A percentile compares a stretch with the other conserved stretches of the same genome.
phyloP scores from a whole-genome alignment of 1,140 invertebrate genomes.

The Cotesia vestalis region DNA sequence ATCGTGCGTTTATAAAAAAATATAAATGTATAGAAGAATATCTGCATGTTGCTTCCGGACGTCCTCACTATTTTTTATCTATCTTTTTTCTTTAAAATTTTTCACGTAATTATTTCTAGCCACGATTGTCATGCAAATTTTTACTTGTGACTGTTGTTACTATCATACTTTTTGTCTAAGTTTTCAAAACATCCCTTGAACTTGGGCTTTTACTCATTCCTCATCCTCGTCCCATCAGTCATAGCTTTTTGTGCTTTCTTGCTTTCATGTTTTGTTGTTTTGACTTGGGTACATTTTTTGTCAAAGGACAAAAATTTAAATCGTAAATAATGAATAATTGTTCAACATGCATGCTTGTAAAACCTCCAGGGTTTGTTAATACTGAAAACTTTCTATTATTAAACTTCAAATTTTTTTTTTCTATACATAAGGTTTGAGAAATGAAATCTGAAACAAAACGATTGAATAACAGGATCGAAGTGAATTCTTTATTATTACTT shows the following conservation, averaged over 20 bases:
- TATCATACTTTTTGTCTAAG: conserved; percentile 23
- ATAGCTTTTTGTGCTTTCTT: background rate
- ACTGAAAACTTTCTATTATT: too few relatives aligned
- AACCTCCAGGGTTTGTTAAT: too few relatives aligned
- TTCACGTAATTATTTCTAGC: conserved; percentile 63
- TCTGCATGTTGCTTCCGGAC: conserved; percentile 34
- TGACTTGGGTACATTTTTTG: background rate
- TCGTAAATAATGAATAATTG: too few relatives aligned
- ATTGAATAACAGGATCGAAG: too few relatives aligned
- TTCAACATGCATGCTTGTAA: too few relatives aligned
- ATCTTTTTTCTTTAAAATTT: conserved; percentile 46
- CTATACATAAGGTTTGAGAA: too few relatives aligned
- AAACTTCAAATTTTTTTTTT: too few relatives aligned
- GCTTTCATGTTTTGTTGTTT: background rate
- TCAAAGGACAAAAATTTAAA: too few relatives aligned
- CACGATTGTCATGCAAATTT: conserved; percentile 65
- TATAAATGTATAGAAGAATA: background rate
- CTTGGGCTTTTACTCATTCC: background rate
- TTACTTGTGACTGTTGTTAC: conserved; percentile 48
- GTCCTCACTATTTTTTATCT: conserved; percentile 26
- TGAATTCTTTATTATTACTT: too few relatives aligned
- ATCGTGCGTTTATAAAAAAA: too few relatives aligned
- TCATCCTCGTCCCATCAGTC: background rate
- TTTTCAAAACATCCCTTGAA: conserved; percentile 40
- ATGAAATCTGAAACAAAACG: too few relatives aligned